A percentile compares a stretch with the other conserved stretches of the same genome.
These are phyloP conservation scores for Olivierus martensii DNA, from an alignment of 1,140 invertebrate genomes.

Conservation along the genomic window DNA sequence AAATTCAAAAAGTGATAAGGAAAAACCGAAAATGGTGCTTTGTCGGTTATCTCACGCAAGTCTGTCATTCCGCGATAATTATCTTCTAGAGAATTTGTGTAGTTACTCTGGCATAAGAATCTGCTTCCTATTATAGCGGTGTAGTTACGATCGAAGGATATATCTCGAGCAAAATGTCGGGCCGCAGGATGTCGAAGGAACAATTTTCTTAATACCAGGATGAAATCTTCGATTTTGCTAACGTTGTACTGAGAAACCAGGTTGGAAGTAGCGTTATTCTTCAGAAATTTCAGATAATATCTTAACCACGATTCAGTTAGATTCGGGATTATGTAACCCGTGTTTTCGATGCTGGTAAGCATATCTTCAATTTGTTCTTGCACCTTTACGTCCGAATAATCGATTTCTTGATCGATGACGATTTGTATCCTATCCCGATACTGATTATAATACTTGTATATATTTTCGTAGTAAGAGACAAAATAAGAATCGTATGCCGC, in stretches of 20 bases:
- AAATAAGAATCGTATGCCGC: constrained; percentile 78
- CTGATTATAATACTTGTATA: constrained; percentile 75
- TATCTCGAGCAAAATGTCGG: constrained; percentile 59
- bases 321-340: constrained; percentile 33
- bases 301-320: constrained; percentile 86
- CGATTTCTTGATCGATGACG: constrained; percentile 61
- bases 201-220: constrained; percentile 52
- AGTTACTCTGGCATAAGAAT: constrained; percentile 74
- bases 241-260: constrained; percentile 49
- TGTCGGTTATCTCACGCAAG: constrained; percentile 55
- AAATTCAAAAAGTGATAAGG: constrained; percentile 90
- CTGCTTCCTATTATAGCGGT: constrained; percentile 65
- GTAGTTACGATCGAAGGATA: constrained; percentile 59
- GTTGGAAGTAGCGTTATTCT: constrained; percentile 50
- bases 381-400: constrained; percentile 65
- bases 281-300: constrained; percentile 61
- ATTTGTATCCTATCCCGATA: constrained; percentile 81
- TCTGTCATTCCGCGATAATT: constrained; percentile 78
- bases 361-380: constrained; percentile 64
- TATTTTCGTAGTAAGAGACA: constrained; percentile 69
- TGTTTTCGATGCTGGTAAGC: constrained; percentile 57
- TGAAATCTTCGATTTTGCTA: constrained; percentile 56
- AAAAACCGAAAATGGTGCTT: constrained; percentile 64
- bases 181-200: constrained; percentile 22
- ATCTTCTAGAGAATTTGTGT: constrained; percentile 73